These are phyloP conservation scores for Nannobrachium achirus DNA, from an alignment of 2,113 vertebrate genomes.

Conservation along the genomic window DNA sequence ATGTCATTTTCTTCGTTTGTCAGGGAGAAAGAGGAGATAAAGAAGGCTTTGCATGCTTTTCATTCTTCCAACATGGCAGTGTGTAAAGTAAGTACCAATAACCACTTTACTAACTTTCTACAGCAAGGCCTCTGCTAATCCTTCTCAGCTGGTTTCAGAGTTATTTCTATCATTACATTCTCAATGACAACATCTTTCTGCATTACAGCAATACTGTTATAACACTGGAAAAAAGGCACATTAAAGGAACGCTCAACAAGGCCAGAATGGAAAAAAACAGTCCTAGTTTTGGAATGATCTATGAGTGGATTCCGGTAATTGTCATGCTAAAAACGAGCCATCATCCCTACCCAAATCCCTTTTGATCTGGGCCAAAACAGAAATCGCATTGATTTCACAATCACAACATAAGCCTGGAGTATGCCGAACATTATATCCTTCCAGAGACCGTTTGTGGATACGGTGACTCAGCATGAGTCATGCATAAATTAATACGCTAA, in stretches of 20 bases:
- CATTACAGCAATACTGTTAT: slow-evolving; percentile 14
- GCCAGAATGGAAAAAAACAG: background rate
- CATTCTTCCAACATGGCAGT: too few relatives aligned
- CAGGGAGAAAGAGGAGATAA: too few relatives aligned
- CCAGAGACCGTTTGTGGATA: slow-evolving; percentile 34
- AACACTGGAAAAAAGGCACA: background rate
- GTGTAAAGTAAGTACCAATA: too few relatives aligned
- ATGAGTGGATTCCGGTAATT: slow-evolving; percentile 12
- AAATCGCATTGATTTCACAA: slow-evolving; percentile 38
- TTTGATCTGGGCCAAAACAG: slow-evolving; percentile 27
- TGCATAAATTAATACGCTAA: background rate
- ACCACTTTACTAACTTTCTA: too few relatives aligned
- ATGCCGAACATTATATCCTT: slow-evolving; percentile 20
- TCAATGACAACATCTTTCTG: slow-evolving; percentile 11
- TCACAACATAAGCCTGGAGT: background rate
- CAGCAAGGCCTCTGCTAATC: background rate
- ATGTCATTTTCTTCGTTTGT: too few relatives aligned
- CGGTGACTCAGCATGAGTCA: slow-evolving; percentile 37
- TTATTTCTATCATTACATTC: slow-evolving; percentile 16
- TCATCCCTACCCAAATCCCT: slow-evolving; percentile 18
- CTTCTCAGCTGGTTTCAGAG: background rate
- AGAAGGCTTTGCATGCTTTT: too few relatives aligned
- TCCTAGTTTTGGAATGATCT: background rate
- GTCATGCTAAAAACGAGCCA: slow-evolving; percentile 40
- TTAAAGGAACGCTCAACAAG: background rate